These are phyloP conservation scores for Pangasianodon gigas DNA, from an alignment of 2,113 vertebrate species.

Conservation along the genomic window DNA sequence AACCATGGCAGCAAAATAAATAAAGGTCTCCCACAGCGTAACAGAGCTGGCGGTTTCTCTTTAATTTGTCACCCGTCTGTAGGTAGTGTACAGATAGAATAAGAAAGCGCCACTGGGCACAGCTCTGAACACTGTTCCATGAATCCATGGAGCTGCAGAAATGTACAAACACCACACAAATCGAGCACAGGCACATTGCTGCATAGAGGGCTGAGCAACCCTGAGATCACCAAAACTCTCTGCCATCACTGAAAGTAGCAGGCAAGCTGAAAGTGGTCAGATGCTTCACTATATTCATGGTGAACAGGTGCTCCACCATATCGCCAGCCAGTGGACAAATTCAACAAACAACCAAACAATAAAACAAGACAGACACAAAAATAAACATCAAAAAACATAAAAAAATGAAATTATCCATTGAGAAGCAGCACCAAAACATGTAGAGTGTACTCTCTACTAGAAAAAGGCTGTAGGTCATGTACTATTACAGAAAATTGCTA, in stretches of 20 bases:
- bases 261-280: slow-evolving; percentile 3
- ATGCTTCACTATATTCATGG: neutral
- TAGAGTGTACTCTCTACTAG: too few species aligned
- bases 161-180: neutral
- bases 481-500: too few species aligned
- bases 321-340: neutral
- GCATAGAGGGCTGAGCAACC: neutral
- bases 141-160: neutral
- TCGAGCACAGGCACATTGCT: neutral
- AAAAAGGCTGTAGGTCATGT: too few species aligned
- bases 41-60: neutral
- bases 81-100: neutral
- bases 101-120: neutral
- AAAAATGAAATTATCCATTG: too few species aligned
- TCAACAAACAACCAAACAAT: neutral
- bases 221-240: neutral
- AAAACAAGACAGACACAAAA: neutral
- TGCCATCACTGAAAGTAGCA: neutral
- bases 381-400: neutral
- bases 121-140: neutral
- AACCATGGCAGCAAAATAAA: neutral
- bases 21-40: neutral
- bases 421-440: too few species aligned
- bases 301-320: neutral
- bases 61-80: neutral